Conservation (phyloP, 37 sponge, comb jelly and placozoan species). For the Hexactinellida sp. region DNA sequence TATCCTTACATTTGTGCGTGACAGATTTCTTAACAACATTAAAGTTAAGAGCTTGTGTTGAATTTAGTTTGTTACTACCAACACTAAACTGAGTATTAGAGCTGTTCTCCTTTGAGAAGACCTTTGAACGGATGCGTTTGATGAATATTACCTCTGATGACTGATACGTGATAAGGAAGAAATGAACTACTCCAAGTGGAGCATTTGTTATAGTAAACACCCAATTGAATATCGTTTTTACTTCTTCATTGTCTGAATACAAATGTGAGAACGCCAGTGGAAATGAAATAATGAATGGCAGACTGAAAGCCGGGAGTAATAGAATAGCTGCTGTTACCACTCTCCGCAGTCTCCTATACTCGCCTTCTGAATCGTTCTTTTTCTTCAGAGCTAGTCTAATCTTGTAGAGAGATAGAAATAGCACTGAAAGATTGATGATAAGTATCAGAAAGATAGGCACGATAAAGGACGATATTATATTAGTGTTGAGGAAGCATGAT, state of each 20-base stretch:
- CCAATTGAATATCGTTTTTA: background rate
- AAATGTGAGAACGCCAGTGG: background rate
- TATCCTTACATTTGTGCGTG: too few species aligned
- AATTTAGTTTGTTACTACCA: too few species aligned
- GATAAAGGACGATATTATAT: background rate
- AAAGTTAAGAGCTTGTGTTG: too few species aligned
- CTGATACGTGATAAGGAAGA: background rate
- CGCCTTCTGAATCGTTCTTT: background rate
- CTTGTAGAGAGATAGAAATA: background rate
- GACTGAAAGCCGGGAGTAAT: background rate
- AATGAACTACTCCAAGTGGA: background rate
- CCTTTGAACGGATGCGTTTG: too few species aligned
- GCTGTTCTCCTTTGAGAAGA: too few species aligned
- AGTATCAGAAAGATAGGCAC: background rate
- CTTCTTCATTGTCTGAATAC: background rate
- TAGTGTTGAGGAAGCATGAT: background rate
- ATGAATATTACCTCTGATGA: too few species aligned
- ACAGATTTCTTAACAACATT: too few species aligned
- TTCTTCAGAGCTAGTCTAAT: background rate
- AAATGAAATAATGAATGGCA: background rate
- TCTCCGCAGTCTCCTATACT: background rate
- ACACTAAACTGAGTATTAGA: too few species aligned
- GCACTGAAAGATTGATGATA: background rate
- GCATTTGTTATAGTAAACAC: background rate
- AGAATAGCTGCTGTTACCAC: background rate